These are phyloP conservation scores for Drosophila oshimai DNA, from an alignment of 1,140 invertebrate species.

Conservation along the genomic window DNA sequence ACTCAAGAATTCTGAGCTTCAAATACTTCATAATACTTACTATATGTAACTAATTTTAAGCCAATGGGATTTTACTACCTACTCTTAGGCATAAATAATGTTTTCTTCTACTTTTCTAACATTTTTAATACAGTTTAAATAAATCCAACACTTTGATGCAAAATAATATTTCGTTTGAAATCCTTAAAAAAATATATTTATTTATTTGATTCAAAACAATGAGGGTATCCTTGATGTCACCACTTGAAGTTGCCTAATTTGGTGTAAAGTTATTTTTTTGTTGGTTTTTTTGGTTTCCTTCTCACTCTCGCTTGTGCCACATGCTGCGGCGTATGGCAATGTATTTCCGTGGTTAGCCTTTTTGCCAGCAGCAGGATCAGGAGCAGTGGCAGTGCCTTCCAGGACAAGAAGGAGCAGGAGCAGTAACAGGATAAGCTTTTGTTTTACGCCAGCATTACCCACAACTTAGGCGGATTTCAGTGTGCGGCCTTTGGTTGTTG, in stretches of 20 bases:
- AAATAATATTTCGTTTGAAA: too few relatives aligned
- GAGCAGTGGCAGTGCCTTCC: not conserved
- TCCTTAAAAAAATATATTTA: too few relatives aligned
- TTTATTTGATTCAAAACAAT: not conserved
- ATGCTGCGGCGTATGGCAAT: constrained; percentile 72
- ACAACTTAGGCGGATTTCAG: constrained; percentile 76
- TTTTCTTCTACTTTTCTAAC: too few relatives aligned
- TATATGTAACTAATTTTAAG: too few relatives aligned
- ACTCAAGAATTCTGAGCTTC: too few relatives aligned
- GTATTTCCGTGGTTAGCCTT: constrained; percentile 68
- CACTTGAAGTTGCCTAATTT: constrained; percentile 23
- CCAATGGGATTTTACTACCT: too few relatives aligned
- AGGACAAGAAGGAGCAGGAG: not conserved
- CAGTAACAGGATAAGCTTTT: constrained; percentile 79
- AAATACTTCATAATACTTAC: too few relatives aligned
- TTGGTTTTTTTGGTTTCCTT: constrained; percentile 30
- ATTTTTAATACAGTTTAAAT: too few relatives aligned
- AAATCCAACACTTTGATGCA: too few relatives aligned
- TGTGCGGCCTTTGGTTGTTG: constrained; percentile 36
- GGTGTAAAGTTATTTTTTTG: constrained; percentile 38
- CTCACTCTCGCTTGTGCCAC: constrained; percentile 38
- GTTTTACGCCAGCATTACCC: constrained; percentile 79
- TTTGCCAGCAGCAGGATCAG: constrained; percentile 20
- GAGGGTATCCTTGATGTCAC: constrained; percentile 11
- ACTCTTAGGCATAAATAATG: too few relatives aligned